Evolutionary conservation across 2,113 vertebrate species (phyloP), one percentile per base, ranked within the genome.

Genomic region (Zosterops borbonicus): DNA sequence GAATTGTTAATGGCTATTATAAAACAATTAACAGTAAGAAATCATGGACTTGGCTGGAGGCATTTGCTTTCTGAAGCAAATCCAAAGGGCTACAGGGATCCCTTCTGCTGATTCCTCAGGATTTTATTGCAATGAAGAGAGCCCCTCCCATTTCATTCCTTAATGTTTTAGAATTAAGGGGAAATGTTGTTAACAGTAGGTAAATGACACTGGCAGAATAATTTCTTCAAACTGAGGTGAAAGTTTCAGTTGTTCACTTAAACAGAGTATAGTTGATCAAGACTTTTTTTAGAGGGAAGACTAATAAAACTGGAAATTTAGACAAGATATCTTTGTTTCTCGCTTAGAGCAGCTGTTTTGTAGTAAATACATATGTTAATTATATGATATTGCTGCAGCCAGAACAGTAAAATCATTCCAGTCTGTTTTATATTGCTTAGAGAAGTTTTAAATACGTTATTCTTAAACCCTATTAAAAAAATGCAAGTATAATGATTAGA

Each of bases 11-110:
- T 86, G 86, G 59, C n/a, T 90, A 56, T 85, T 90, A 77, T 37
- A 67, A 85, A 90, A 87, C 59, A 95, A 87, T 92, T 91, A 82
- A 47, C 68, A 77, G 46, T 86, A 67, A 65, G 59, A 90, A 90
- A 64, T 50, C 22, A 31, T n/a, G 13, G 62, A 84, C 15, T 41
- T 87, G 42, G 37, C 74, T 85, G 65, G 73, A 91, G 74, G 67
- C 62, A 28, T 71, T 95, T 77, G 29, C 4, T 53, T 89, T 91
- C 64, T 83, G 68, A 94, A 83, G 33, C 55, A 88, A 76, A 83
- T 90, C 11, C 7, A 49, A 79, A 89, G 44, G 18, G 25, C 67
- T 94, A 44, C 70, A 81, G 56, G 77, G 65, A 29, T 65, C 46
- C 14, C 13, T 87, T 60, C 65, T 68, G 28, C 35, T 69, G 29